These are phyloP conservation scores for Aix galericulata DNA, from an alignment of 2,113 vertebrate species.

Conservation along the genomic window DNA sequence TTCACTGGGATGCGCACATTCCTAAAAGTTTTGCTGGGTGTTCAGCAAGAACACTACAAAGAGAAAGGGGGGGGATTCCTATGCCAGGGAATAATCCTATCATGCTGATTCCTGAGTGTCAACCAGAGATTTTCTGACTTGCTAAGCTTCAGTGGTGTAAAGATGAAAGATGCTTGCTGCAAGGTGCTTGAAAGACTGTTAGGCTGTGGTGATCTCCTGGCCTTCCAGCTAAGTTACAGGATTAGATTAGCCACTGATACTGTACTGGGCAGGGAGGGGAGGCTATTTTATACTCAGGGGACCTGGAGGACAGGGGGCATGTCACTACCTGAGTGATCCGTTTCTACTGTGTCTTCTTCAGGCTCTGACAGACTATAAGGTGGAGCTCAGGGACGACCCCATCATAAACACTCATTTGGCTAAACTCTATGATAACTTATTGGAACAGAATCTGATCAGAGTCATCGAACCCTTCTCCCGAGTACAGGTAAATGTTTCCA, in stretches of 20 bases:
- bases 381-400: slow-evolving; percentile 95
- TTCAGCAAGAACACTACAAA: background rate
- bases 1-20: background rate
- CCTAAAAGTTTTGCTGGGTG: background rate
- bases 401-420: slow-evolving; percentile 98
- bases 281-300: background rate
- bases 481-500: slow-evolving; percentile 86
- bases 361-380: slow-evolving; percentile 96
- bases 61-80: background rate
- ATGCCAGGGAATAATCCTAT: background rate
- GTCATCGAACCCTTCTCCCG: slow-evolving; percentile 99
- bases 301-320: background rate
- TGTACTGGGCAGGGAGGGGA: background rate
- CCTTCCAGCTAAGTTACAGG: background rate
- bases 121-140: background rate
- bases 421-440: slow-evolving; percentile 94
- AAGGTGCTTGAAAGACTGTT: background rate
- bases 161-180: background rate
- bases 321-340: background rate
- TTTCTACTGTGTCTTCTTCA: slow-evolving; percentile 30
- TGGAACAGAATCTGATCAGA: slow-evolving; percentile 98
- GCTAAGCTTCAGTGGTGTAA: background rate
- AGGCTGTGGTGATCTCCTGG: background rate
- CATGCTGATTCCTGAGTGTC: rapidly evolving
- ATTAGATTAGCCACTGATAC: background rate